Percentiles rank a stretch among this genome's conserved stretches.
These are phyloP conservation scores for Xestia xanthographa DNA, from an alignment of 2,888 invertebrate species.

Conservation along the genomic window DNA sequence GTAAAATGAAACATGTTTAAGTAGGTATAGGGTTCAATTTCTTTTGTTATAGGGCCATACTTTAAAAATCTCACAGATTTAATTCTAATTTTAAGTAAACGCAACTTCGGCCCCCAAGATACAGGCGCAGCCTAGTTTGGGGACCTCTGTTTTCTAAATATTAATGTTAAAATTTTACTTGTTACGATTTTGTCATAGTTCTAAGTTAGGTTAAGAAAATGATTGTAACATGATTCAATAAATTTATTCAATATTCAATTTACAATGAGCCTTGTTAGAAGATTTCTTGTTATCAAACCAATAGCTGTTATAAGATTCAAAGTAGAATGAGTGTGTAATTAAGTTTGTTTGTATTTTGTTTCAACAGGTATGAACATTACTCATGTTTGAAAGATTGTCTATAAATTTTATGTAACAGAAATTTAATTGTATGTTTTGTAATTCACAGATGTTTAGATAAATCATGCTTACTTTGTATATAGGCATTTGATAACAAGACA, in stretches of 20 bases:
- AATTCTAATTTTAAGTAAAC: too few species aligned
- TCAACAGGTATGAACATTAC: background rate
- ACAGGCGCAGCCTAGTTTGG: too few species aligned
- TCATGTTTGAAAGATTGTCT: background rate
- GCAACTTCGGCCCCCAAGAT: too few species aligned
- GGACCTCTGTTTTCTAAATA: too few species aligned
- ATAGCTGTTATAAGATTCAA: conserved; percentile 1
- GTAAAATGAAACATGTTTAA: conserved; percentile 47
- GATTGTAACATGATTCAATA: too few species aligned
- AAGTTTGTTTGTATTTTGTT: background rate
- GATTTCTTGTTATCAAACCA: background rate
- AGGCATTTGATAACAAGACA: background rate
- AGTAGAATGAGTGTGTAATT: background rate
- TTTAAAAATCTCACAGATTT: background rate
- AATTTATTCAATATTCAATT: too few species aligned
- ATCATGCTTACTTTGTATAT: background rate
- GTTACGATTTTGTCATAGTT: too few species aligned
- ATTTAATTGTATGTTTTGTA: background rate
- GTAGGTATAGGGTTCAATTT: background rate
- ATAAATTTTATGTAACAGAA: background rate
- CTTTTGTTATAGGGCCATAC: too few species aligned
- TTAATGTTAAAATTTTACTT: too few species aligned
- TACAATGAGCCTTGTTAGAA: background rate
- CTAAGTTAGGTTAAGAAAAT: too few species aligned
- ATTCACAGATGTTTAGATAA: background rate